phyloP scores from a whole-genome alignment of 2,113 vertebrate genomes.

The Promerops cafer region DNA sequence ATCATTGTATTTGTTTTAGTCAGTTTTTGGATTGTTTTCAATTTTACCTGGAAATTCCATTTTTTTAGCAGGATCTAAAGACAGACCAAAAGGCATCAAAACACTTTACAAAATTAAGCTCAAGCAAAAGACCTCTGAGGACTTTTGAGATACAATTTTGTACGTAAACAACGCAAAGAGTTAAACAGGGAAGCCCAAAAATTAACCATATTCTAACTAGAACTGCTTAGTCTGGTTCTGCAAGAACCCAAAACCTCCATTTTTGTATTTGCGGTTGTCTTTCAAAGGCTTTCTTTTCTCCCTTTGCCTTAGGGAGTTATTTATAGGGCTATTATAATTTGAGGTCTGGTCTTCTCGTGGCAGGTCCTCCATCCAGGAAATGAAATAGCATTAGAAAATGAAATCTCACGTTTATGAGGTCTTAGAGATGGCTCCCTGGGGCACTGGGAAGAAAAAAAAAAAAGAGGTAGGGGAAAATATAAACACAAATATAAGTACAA shows the following conservation, averaged over 20 bases:
- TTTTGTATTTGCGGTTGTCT: not conserved
- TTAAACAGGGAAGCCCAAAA: not conserved
- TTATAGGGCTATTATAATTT: slow-evolving; percentile 58
- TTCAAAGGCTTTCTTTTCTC: slow-evolving; percentile 15
- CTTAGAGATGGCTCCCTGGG: slow-evolving; percentile 5
- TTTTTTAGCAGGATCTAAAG: not conserved
- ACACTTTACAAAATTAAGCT: not conserved
- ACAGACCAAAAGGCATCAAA: not conserved
- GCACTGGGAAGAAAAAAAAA: not conserved
- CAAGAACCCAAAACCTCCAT: not conserved
- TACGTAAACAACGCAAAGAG: not conserved
- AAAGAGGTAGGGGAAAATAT: not conserved
- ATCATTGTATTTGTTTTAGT: not conserved
- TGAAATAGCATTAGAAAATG: slow-evolving; percentile 64
- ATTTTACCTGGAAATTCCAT: not conserved
- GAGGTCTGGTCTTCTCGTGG: slow-evolving; percentile 48
- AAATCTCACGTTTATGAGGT: slow-evolving; percentile 48
- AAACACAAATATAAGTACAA: slow-evolving; percentile 43
- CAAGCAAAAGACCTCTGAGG: not conserved
- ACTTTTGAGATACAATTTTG: not conserved
- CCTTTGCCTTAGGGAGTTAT: slow-evolving; percentile 48
- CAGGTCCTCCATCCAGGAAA: slow-evolving; percentile 61
- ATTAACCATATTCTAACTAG: not conserved
- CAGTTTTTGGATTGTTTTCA: not conserved
- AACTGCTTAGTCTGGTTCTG: not conserved